A percentile compares a stretch with the other conserved stretches of the same genome.
These are phyloP conservation scores for Pitangus sulphuratus DNA, from an alignment of 2,797 vertebrate species.

Conservation along the genomic window DNA sequence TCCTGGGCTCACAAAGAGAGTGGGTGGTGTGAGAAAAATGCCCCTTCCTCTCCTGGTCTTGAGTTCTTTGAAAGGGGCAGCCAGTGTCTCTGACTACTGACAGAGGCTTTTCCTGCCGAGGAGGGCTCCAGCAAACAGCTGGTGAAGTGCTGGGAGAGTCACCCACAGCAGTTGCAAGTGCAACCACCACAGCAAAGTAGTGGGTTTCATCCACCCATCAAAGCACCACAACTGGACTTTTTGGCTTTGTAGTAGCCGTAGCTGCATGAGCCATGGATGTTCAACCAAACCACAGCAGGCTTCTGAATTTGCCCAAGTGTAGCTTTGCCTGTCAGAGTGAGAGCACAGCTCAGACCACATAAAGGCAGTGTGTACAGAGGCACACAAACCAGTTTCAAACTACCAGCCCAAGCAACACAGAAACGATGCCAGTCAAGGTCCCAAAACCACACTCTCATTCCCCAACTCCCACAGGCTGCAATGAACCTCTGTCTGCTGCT, in stretches of 20 bases:
- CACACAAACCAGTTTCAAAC: not conserved
- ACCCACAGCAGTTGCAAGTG: not conserved
- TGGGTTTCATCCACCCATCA: not conserved
- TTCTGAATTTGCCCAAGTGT: not conserved
- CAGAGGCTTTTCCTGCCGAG: not conserved
- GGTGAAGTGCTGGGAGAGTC: not conserved
- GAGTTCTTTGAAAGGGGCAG: not conserved
- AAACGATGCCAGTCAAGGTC: accelerated
- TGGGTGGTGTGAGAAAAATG: not conserved
- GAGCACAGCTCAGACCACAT: not conserved
- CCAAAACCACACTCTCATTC: not conserved
- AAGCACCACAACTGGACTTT: not conserved
- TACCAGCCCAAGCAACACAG: not conserved
- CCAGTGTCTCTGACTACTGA: not conserved
- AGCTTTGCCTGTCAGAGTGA: not conserved
- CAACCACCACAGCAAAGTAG: not conserved
- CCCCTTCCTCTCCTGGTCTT: not conserved
- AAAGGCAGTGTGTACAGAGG: not conserved
- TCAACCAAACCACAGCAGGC: not conserved
- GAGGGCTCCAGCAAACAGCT: not conserved
- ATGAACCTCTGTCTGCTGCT: not conserved
- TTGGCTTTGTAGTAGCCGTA: not conserved
- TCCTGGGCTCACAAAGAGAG: not conserved
- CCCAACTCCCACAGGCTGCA: not conserved
- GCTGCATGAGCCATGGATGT: accelerated